Evolutionary conservation across 1,140 invertebrate species (phyloP), one percentile per base, ranked within the genome.

Genomic region (Atopsyche davidsoni): DNA sequence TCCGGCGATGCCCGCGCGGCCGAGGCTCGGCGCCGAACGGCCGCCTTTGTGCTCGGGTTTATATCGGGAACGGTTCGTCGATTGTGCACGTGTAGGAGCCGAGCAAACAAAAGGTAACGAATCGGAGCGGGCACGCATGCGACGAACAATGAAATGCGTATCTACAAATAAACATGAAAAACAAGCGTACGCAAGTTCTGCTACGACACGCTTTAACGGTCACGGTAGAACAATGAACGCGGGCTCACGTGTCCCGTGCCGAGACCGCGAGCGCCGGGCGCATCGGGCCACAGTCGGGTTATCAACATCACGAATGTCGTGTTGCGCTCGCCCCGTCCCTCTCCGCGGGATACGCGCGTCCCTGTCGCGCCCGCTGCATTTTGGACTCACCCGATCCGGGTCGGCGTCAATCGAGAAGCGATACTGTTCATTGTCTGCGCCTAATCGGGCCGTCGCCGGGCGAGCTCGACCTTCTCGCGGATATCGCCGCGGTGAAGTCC

Each of bases 221-320:
- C 34, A 21, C 16, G 14, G 19, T 21, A 52, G 24, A 45, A 53
- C 51, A 53, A 53, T 53, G 51, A 31, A 32, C 19, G n/a, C 4
- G 45, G 23, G 17, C 36, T 32, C 7, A 22, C 43, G 40, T 46
- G 23, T 35, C 44, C 13, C 36, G 9, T 28, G 24, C 24, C n/a
- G 6, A 7, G 6, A n/a, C 24, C 24, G 24, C 24, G 24, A 28
- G n/a, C 24, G n/a, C n/a, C n/a, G n/a, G n/a, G n/a, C n/a, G n/a
- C n/a, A n/a, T n/a, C n/a, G n/a, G n/a, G n/a, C n/a, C 55, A 39
- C 46, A 57, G 50, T 49, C 50, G 46, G 55, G 55, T 57, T 57
- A 57, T 57, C 55, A 50, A 57, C 49, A 57, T 57, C 55, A 57
- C 55, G 55, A 57, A 43, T n/a, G n/a, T n/a, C 46, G 36, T 35